A percentile compares a stretch with the other conserved stretches of the same genome.
These are phyloP conservation scores for Ceuthmochares aereus DNA, from an alignment of 2,113 vertebrate genomes.

Conservation along the genomic window DNA sequence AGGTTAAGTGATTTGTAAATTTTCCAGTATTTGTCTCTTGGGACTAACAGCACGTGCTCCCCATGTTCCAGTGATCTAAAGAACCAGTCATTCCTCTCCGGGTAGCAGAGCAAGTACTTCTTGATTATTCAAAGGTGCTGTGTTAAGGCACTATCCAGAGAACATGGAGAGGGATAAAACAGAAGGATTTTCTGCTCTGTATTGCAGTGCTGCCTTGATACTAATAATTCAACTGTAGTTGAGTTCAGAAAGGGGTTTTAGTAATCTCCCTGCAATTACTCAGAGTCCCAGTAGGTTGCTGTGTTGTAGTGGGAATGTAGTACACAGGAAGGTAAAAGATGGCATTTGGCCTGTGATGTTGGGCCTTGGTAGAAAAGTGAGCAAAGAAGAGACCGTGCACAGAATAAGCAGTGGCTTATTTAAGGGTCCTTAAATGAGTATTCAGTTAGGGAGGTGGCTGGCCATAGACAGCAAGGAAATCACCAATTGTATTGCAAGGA, in stretches of 20 bases:
- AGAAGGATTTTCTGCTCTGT: not conserved
- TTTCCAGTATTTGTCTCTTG: not conserved
- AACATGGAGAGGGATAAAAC: not conserved
- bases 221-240: accelerated
- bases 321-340: not conserved
- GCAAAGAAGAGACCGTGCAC: not conserved
- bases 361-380: not conserved
- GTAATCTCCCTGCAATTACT: not conserved
- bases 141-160: not conserved
- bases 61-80: not conserved
- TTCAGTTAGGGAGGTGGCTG: not conserved
- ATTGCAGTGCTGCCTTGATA: not conserved
- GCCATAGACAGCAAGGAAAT: not conserved
- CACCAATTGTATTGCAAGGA: accelerated
- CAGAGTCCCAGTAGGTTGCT: not conserved
- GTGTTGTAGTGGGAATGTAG: not conserved
- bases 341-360: not conserved
- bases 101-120: not conserved
- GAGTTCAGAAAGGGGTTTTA: not conserved
- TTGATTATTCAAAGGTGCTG: not conserved
- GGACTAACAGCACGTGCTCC: not conserved
- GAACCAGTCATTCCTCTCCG: not conserved
- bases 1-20: not conserved
- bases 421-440: not conserved
- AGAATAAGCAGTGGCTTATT: not conserved